Conservation (phyloP, 1,140 invertebrate genomes). For the Hyposmocoma kahamanoa region DNA sequence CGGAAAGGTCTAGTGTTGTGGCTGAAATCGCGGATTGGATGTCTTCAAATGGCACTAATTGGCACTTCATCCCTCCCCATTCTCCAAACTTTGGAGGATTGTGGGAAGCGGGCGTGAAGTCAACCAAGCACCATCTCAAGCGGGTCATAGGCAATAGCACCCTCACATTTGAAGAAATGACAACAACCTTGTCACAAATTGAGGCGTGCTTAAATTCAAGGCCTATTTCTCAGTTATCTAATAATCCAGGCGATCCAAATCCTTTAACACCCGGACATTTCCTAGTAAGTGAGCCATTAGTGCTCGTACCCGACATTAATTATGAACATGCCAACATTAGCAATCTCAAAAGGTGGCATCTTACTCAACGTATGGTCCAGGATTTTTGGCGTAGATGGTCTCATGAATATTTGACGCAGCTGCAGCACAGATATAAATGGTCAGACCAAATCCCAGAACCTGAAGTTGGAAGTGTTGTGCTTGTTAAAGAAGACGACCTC, state of each 20-base stretch:
- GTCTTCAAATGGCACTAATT: not conserved
- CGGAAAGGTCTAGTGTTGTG: not conserved
- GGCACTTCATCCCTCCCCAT: constrained; percentile 3
- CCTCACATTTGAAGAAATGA: constrained; percentile 1
- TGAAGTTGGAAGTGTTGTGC: not conserved
- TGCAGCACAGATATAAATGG: constrained; percentile 3
- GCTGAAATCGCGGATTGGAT: not conserved
- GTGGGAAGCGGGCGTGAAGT: not conserved
- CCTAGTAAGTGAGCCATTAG: constrained; percentile 29
- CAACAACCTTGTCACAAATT: not conserved
- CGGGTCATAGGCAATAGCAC: not conserved
- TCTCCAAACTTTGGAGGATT: constrained; percentile 4
- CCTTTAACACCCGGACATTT: constrained; percentile 28
- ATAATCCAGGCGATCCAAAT: constrained; percentile 17
- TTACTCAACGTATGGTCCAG: constrained; percentile 7
- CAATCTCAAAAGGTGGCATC: constrained; percentile 3
- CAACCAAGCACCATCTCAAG: not conserved
- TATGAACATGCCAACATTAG: not conserved
- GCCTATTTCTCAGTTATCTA: constrained; percentile 8
- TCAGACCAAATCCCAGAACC: not conserved
- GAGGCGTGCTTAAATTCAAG: constrained; percentile 19
- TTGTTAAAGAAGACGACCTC: not conserved
- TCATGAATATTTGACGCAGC: constrained; percentile 4
- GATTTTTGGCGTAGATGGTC: constrained; percentile 12
- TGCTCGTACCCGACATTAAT: constrained; percentile 7